Evolutionary conservation across 2,797 vertebrate genomes (phyloP), one percentile per base, ranked within the genome.

Genomic region (Limnodromus scolopaceus): DNA sequence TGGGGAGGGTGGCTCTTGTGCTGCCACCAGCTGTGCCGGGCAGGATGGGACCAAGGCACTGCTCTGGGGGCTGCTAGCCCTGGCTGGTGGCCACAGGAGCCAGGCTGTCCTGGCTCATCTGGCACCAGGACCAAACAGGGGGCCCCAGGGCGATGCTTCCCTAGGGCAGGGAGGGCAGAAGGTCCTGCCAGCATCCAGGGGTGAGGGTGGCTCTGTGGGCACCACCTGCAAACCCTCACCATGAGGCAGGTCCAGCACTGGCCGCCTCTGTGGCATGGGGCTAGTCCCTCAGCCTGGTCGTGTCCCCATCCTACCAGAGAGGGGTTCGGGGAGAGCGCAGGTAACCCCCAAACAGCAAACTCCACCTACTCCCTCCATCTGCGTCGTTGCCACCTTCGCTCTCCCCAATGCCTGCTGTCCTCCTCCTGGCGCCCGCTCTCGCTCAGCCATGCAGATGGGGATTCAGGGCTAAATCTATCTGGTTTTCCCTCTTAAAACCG

Each of bases 301-400:
- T 36, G 6, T 9, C 41, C 46, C 16, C 10, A 1, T 34, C 61
- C 53, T 30, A 3, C 19, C 11, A 16, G 55, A 22, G 45, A 11
- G 48, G 34, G 41, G 27, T 34, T 38, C n/a, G 5, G 38, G 2
- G 19, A 5, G 27, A 74, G 43, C 15, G 6, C 32, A 3, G n/a
- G 27, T 18, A 5, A 53, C 23, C 38, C 53, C 41, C 36, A 2
- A 14, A 22, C 55, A n/a, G 38, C 41, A 20, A 55, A 39, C 32
- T 34, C 39, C 4, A 0, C 0, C 15, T 15, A 0, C 12, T 66
- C 10, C 58, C 49, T 75, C 2, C 0, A 7, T 18, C 53, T 27
- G 41, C 1, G 3, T 4, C 1, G 0, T 34, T 19, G 27, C 65
- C 36, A 24, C 54, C 84, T 60, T n/a, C 48, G 5, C 48, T 75